Conservation (phyloP, 2,113 vertebrate species). For the Gallinago media region DNA sequence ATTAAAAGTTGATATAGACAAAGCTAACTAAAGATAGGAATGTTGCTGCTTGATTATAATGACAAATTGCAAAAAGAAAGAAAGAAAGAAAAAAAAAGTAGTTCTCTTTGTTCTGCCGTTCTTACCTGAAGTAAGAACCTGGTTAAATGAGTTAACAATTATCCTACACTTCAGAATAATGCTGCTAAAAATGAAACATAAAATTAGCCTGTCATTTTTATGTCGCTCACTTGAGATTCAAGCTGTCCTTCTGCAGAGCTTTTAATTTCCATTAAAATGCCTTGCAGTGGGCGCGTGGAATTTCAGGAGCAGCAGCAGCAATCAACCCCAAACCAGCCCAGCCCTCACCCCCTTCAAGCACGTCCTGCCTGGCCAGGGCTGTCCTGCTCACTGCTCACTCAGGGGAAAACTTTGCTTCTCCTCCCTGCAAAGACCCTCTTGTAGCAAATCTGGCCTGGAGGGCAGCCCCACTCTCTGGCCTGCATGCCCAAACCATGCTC, state of each 20-base stretch:
- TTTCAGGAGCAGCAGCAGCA: not conserved
- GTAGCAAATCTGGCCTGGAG: not conserved
- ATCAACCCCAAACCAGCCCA: not conserved
- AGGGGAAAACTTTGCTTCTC: not conserved
- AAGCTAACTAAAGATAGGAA: not conserved
- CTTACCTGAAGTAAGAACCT: constrained; percentile 16
- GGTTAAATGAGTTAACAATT: constrained; percentile 52
- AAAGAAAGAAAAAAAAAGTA: not conserved
- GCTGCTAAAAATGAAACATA: constrained; percentile 65
- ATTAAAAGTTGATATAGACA: not conserved
- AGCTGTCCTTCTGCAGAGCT: constrained; percentile 36
- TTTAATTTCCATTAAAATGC: constrained; percentile 40
- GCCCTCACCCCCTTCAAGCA: not conserved
- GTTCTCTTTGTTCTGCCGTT: constrained; percentile 43
- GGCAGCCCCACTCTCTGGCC: accelerated
- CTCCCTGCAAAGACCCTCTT: not conserved
- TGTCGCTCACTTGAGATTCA: not conserved
- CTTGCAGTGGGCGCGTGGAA: not conserved
- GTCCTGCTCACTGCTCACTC: not conserved
- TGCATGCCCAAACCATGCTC: not conserved
- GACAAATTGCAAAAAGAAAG: not conserved
- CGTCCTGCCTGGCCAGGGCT: not conserved
- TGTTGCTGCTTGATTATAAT: not conserved
- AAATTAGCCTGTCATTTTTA: constrained; percentile 68
- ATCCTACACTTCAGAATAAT: constrained; percentile 61